Percentiles rank a stretch among this genome's conserved stretches.
Conservation (phyloP, 2,888 invertebrate genomes). For the Diaperis boleti region DNA sequence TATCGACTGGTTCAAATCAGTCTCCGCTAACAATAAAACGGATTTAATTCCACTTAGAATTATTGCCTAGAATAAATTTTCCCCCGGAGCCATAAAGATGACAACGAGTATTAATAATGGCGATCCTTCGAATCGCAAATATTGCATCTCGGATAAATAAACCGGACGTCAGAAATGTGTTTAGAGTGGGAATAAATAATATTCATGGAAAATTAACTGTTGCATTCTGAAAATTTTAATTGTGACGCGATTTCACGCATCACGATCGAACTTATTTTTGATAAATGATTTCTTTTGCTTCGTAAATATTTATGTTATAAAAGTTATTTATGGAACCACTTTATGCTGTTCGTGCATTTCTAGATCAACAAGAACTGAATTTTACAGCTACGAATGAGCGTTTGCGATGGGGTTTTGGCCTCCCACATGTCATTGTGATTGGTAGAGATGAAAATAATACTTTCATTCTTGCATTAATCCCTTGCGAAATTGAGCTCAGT, state of each 20-base stretch:
- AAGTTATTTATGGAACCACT: slow-evolving; percentile 38
- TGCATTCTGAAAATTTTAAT: background rate
- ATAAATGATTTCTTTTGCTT: slow-evolving; percentile 24
- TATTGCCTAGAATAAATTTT: slow-evolving; percentile 24
- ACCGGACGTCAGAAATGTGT: slow-evolving; percentile 21
- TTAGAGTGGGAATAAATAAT: background rate
- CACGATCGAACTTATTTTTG: slow-evolving; percentile 13
- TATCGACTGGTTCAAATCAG: slow-evolving; percentile 18
- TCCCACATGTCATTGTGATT: too few species aligned
- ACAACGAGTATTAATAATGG: slow-evolving; percentile 10
- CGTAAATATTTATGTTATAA: slow-evolving; percentile 32
- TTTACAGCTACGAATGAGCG: too few species aligned
- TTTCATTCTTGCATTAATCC: too few species aligned
- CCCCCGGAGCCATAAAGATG: slow-evolving; percentile 5
- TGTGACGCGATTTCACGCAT: background rate
- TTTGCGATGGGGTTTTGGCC: too few species aligned
- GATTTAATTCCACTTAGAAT: slow-evolving; percentile 24
- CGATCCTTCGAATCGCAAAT: slow-evolving; percentile 12
- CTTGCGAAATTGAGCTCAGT: too few species aligned
- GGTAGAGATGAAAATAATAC: too few species aligned
- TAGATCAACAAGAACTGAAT: slow-evolving; percentile 22
- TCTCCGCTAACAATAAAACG: slow-evolving; percentile 20
- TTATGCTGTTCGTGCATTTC: slow-evolving; percentile 16
- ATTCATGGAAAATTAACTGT: background rate
- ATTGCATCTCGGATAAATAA: slow-evolving; percentile 21